These are phyloP conservation scores for Neodiprion lecontei DNA, from an alignment of 1,140 invertebrate species.

Conservation along the genomic window DNA sequence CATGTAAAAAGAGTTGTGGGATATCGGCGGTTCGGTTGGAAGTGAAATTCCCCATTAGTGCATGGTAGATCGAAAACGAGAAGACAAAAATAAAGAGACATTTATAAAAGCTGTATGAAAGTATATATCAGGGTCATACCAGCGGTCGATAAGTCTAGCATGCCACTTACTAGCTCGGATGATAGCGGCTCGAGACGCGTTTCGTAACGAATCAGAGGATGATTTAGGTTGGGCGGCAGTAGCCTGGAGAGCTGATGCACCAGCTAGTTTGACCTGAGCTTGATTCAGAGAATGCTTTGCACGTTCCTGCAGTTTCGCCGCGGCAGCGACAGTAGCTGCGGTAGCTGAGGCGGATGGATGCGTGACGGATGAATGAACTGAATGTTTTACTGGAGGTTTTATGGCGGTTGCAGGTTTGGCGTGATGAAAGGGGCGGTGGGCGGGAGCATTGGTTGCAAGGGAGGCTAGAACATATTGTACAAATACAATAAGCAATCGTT, in stretches of 20 bases:
- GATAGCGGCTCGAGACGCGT: slow-evolving; percentile 52
- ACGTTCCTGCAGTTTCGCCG: slow-evolving; percentile 53
- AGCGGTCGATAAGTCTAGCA: slow-evolving; percentile 36
- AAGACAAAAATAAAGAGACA: no score
- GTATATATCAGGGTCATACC: slow-evolving; percentile 26
- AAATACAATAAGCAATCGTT: slow-evolving; percentile 16
- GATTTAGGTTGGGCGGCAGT: slow-evolving; percentile 54
- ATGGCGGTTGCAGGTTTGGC: slow-evolving; percentile 51
- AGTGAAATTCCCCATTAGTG: no score
- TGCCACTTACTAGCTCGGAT: slow-evolving; percentile 63
- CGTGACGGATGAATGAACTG: slow-evolving; percentile 26
- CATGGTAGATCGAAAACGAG: slow-evolving; percentile 1
- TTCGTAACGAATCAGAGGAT: slow-evolving; percentile 54
- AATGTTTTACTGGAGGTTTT: slow-evolving; percentile 21
- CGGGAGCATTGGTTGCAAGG: slow-evolving; percentile 60
- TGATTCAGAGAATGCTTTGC: slow-evolving; percentile 51
- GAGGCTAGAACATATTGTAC: slow-evolving; percentile 60
- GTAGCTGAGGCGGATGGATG: slow-evolving; percentile 36
- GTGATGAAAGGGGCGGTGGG: slow-evolving; percentile 61
- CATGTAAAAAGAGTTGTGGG: no score
- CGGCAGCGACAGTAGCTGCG: slow-evolving; percentile 46
- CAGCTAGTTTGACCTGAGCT: slow-evolving; percentile 46
- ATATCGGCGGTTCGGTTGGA: no score
- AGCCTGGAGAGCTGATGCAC: slow-evolving; percentile 45
- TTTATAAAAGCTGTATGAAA: background rate